Percentiles rank a stretch among this genome's conserved stretches.
Conservation (phyloP, 2,113 vertebrate species). For the Mormoops blainvillei region DNA sequence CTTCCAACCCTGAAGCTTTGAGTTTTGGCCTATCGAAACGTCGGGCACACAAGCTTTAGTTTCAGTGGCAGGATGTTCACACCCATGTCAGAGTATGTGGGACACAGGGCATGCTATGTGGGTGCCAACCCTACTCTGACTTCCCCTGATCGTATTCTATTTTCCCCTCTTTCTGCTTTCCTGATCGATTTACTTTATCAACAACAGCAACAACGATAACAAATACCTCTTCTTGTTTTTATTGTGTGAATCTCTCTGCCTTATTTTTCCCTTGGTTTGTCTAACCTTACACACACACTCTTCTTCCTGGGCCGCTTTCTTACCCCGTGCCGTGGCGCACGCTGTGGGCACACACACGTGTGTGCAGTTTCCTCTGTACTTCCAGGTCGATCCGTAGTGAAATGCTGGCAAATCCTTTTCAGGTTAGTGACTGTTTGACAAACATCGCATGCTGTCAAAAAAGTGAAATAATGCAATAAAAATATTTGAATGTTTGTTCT, state of each 20-base stretch:
- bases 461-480: background rate
- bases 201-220: background rate
- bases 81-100: rapidly evolving
- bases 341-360: background rate
- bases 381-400: background rate
- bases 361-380: background rate
- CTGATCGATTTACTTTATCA: background rate
- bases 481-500: constrained; percentile 16
- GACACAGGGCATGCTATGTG: background rate
- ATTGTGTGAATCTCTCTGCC: background rate
- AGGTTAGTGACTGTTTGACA: background rate
- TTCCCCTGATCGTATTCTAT: background rate
- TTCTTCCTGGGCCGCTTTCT: background rate
- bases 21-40: background rate
- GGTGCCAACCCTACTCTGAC: background rate
- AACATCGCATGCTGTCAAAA: background rate
- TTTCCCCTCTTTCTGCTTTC: background rate
- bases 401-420: background rate
- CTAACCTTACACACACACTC: background rate
- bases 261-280: background rate
- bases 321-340: background rate
- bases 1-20: background rate
- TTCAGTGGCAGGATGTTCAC: background rate
- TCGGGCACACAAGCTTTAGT: background rate
- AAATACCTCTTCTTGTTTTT: background rate